Evolutionary conservation across 2,113 vertebrate species (phyloP), one percentile per base, ranked within the genome.

Genomic region (Neotragus pygmaeus): DNA sequence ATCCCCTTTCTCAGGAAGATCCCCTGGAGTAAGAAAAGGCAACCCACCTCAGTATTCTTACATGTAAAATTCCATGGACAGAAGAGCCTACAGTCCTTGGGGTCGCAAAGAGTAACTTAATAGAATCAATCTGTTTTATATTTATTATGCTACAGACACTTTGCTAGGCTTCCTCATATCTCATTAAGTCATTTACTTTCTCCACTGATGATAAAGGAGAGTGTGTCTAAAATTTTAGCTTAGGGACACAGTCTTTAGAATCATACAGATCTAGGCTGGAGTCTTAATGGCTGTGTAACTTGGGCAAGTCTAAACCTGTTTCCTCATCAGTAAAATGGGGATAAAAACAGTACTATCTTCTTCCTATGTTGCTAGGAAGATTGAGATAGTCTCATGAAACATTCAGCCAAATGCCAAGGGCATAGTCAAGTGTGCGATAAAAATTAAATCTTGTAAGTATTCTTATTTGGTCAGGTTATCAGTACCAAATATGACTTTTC

Each of bases 291-390:
- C 53, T 49, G 2, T 43, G 25, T 66, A 92, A 92, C 60, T 43
- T 60, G 62, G 39, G 47, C 88, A 96, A 97, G 88, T 82, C 90
- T 86, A 55, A 95, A 85, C 45, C 90, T 94, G 87, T 92, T 93
- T 93, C 60, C 58, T 97, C 84, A 95, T 88, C 94, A 88, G 84
- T 58, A 77, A 96, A 92, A 94, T 86, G 47, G 85, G 53, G 49
- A 73, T 27, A 77, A 88, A 93, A 64, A 93, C 21, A 94, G 33
- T 43, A 33, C 16, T 77, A 78, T 88, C 51, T 81, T 66, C 88
- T 96, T 92, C 62, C 17, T 19, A 12, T 51, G 45, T 83, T 83
- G 43, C 57, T 95, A 86, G 39, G 55, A 95, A 95, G 84, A 88
- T 8, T 15, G 43, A 82, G 39, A 51, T 33, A 91, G 49, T 30